phyloP scores from a whole-genome alignment of 2,888 invertebrate species.

The Calliopum simillimum region DNA sequence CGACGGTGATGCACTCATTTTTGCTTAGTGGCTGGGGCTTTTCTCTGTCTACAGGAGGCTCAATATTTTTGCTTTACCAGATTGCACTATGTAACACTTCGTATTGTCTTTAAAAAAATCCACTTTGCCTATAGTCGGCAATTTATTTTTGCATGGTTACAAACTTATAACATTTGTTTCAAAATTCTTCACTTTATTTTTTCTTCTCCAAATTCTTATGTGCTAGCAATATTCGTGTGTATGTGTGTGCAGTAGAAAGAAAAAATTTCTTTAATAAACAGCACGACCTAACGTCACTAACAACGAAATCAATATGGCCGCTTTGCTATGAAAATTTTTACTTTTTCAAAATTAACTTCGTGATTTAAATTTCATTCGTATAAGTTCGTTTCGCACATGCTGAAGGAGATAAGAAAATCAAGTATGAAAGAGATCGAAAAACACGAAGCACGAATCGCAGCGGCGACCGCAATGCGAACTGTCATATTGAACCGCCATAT shows the following conservation, averaged over 20 bases:
- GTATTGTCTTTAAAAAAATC: too few relatives aligned
- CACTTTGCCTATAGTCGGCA: neutral
- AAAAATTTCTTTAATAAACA: constrained; percentile 30
- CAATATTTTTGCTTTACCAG: neutral
- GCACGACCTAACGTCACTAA: constrained; percentile 45
- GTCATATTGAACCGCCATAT: constrained; percentile 45
- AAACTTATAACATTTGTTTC: neutral
- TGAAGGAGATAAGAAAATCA: constrained; percentile 10
- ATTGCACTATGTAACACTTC: neutral
- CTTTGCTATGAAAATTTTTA: constrained; percentile 16
- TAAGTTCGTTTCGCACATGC: neutral
- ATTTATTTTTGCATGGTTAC: neutral
- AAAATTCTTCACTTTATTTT: constrained; percentile 6
- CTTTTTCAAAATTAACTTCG: constrained; percentile 5
- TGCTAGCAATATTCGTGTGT: neutral
- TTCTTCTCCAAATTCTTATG: neutral
- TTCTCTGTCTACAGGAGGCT: constrained; percentile 16
- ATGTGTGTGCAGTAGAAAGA: neutral
- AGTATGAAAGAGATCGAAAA: constrained; percentile 28
- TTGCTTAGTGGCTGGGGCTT: neutral
- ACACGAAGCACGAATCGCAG: constrained; percentile 2
- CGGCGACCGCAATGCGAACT: constrained; percentile 30
- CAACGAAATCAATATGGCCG: constrained; percentile 50
- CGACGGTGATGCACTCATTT: constrained; percentile 12
- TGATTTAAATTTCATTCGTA: constrained; percentile 11